Evolutionary conservation across 53 echinoderm and acorn worm species (phyloP).

Genomic region (Holothuria scabra): DNA sequence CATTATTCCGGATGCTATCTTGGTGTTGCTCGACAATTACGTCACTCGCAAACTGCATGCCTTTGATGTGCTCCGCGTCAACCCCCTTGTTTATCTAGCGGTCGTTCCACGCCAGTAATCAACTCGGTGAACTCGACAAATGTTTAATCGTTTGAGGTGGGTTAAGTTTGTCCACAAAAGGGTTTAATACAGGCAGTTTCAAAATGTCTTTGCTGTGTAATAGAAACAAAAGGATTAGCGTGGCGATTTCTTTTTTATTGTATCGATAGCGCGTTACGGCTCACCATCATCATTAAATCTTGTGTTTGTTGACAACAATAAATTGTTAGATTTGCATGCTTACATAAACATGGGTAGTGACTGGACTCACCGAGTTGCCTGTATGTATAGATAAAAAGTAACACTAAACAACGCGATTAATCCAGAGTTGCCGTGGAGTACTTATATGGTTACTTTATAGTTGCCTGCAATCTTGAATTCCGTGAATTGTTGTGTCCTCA

Average conservation of each 20-base stretch:
- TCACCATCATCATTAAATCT: constrained; percentile 30
- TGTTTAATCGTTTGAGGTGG: constrained; percentile 29
- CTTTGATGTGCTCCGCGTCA: constrained; percentile 2
- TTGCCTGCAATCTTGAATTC: too few species aligned
- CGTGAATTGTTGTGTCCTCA: too few species aligned
- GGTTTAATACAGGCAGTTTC: background rate
- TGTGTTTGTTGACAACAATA: constrained; percentile 21
- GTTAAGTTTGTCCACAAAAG: background rate
- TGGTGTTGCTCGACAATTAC: too few species aligned
- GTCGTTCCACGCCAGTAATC: constrained; percentile 28
- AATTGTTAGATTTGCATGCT: constrained; percentile 11
- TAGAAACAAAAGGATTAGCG: constrained; percentile 32
- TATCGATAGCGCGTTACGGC: background rate
- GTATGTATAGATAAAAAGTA: too few species aligned
- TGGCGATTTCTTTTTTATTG: constrained; percentile 10
- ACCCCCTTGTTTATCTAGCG: constrained; percentile 9
- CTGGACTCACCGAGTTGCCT: too few species aligned
- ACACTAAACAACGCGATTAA: too few species aligned
- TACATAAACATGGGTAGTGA: background rate
- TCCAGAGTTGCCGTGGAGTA: too few species aligned
- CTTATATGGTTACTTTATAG: too few species aligned
- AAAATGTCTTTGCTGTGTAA: background rate
- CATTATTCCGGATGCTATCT: too few species aligned
- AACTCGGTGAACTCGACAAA: constrained; percentile 3
- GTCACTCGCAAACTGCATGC: too few species aligned